phyloP scores from a whole-genome alignment of 2,888 invertebrate genomes.

The Parnassius mnemosyne region DNA sequence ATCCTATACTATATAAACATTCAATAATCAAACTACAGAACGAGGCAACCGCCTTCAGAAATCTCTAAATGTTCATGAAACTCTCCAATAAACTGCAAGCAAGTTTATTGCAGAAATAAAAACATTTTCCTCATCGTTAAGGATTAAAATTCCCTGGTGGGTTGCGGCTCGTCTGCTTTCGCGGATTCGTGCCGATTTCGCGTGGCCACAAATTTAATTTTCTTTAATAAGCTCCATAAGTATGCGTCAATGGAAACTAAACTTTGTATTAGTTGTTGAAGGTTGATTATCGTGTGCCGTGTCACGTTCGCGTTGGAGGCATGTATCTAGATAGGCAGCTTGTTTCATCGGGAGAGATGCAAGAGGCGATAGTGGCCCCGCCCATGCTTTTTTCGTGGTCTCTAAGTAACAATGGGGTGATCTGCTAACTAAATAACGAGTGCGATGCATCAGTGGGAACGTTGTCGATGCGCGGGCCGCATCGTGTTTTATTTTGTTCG shows the following conservation, averaged over 20 bases:
- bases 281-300: conserved; percentile 36
- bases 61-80: conserved; percentile 36
- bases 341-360: conserved; percentile 74
- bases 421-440: conserved; percentile 79
- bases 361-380: conserved; percentile 66
- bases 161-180: conserved; percentile 49
- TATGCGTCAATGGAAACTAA: conserved; percentile 34
- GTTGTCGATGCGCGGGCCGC: conserved; percentile 48
- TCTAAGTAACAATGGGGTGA: conserved; percentile 77
- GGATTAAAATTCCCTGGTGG: conserved; percentile 49
- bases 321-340: conserved; percentile 72
- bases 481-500: conserved; percentile 37
- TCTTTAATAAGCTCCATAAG: conserved; percentile 71
- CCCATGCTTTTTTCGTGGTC: conserved; percentile 79
- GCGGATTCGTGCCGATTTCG: conserved; percentile 68
- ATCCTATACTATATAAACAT: conserved; percentile 72
- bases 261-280: conserved; percentile 38
- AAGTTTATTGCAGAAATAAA: conserved; percentile 38
- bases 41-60: conserved; percentile 43
- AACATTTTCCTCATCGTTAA: conserved; percentile 44
- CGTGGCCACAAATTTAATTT: conserved; percentile 77
- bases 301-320: conserved; percentile 57
- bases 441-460: conserved; percentile 60
- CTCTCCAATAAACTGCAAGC: conserved; percentile 29
- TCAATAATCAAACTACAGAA: conserved; percentile 38